These are phyloP conservation scores for Drosophila mercatorum DNA, from an alignment of 2,888 invertebrate genomes.

Conservation along the genomic window DNA sequence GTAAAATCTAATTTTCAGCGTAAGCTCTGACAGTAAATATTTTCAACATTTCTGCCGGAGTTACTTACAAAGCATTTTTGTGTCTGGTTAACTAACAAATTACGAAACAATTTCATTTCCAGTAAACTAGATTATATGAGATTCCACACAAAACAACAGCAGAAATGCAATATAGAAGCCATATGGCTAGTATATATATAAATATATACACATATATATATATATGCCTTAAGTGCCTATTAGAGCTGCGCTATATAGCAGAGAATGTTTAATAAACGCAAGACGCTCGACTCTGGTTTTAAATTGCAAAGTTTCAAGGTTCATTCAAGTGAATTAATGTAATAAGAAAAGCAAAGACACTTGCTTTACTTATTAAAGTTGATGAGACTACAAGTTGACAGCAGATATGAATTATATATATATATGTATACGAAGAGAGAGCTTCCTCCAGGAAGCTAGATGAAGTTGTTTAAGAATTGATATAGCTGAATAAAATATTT, in stretches of 20 bases:
- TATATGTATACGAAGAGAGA: too few species aligned
- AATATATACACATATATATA: background rate
- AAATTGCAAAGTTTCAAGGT: conserved; percentile 2
- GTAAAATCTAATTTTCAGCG: conserved; percentile 6
- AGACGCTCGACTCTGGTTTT: background rate
- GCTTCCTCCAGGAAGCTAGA: too few species aligned
- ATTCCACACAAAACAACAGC: background rate
- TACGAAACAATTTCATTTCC: conserved; percentile 12
- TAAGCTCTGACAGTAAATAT: conserved; percentile 10
- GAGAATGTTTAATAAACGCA: conserved; percentile 1
- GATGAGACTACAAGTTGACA: too few species aligned
- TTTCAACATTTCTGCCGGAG: background rate
- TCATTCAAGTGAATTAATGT: conserved; percentile 1
- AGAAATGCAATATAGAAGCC: conserved; percentile 1
- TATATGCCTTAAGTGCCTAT: background rate
- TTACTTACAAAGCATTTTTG: conserved; percentile 19
- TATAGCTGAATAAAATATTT: too few species aligned
- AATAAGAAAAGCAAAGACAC: conserved; percentile 2
- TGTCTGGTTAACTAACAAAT: conserved; percentile 15
- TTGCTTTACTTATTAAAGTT: background rate
- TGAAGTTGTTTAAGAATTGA: too few species aligned
- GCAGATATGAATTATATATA: too few species aligned
- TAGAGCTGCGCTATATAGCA: background rate
- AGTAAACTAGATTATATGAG: conserved; percentile 5
- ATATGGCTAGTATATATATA: background rate